Evolutionary conservation across 2,888 invertebrate species (phyloP).

Genomic region (Apotomis capreana): DNA sequence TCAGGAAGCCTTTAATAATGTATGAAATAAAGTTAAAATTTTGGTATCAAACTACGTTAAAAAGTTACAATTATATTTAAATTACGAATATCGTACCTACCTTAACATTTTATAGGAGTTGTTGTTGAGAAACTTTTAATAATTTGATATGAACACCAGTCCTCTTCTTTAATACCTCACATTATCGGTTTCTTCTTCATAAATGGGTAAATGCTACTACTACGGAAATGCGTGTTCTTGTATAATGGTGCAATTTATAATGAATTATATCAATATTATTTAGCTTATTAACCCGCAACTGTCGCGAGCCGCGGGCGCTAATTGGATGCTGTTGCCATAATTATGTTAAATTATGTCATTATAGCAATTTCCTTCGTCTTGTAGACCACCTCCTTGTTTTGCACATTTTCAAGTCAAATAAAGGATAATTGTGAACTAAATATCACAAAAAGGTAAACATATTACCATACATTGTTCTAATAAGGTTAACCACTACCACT

Average conservation of each 20-base stretch:
- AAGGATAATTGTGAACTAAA: conserved; percentile 23
- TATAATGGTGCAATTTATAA: conserved; percentile 20
- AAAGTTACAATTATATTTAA: too few species aligned
- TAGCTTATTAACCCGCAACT: neutral
- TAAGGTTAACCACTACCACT: neutral
- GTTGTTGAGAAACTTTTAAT: too few species aligned
- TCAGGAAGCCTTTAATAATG: too few species aligned
- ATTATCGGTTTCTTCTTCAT: neutral
- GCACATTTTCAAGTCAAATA: conserved; percentile 28
- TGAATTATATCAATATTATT: conserved; percentile 31
- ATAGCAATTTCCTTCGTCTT: conserved; percentile 17
- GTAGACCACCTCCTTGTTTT: neutral
- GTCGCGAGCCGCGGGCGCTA: neutral
- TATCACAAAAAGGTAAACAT: conserved; percentile 10
- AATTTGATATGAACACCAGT: neutral
- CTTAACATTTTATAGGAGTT: too few species aligned
- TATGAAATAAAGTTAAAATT: too few species aligned
- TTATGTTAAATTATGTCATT: conserved; percentile 37
- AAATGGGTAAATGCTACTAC: neutral
- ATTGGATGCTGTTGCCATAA: conserved; percentile 29
- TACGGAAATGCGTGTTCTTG: neutral
- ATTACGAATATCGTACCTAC: too few species aligned
- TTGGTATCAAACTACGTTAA: too few species aligned
- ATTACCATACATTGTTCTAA: neutral
- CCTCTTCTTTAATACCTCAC: neutral